Evolutionary conservation across 2,797 vertebrate genomes (phyloP), one percentile per base, ranked within the genome.

Genomic region (Leuciscus waleckii): DNA sequence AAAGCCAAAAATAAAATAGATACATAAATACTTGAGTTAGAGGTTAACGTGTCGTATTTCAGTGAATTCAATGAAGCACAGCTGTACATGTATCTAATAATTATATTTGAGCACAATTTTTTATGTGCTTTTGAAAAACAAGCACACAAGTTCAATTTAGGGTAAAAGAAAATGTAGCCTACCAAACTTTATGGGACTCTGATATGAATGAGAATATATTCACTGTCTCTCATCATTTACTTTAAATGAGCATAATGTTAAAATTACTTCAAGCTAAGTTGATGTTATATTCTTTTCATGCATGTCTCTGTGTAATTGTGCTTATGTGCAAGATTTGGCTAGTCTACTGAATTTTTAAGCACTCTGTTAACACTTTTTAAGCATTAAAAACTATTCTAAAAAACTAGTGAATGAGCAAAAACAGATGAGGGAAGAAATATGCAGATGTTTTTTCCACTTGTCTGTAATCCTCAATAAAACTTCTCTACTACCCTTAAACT

Each of bases 51-150:
- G 2, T 32, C 32, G 2, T 32, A 2, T 32, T 32, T 32, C 32
- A n/a, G n/a, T n/a, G n/a, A n/a, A n/a, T n/a, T n/a, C n/a, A n/a
- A n/a, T n/a, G n/a, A n/a, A n/a, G n/a, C n/a, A n/a, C n/a, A n/a
- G n/a, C n/a, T n/a, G n/a, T n/a, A n/a, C n/a, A n/a, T n/a, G n/a
- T n/a, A n/a, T n/a, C n/a, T n/a, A n/a, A n/a, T n/a, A n/a, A n/a
- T n/a, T n/a, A n/a, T n/a, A n/a, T n/a, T n/a, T n/a, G n/a, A n/a
- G n/a, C n/a, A n/a, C n/a, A n/a, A n/a, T n/a, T 32, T 32, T 32
- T 2, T 2, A 32, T 2, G 2, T 4, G 17, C 17, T 17, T 16
- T 17, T 6, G 5, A 49, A 17, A 0, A 0, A 4, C 14, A 46
- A 10, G 4, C 4, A 14, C 14, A 14, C 14, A 32, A 32, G 2